Evolutionary conservation across 2,888 invertebrate genomes (phyloP).

Genomic region (Synanthedon tipuliformis): DNA sequence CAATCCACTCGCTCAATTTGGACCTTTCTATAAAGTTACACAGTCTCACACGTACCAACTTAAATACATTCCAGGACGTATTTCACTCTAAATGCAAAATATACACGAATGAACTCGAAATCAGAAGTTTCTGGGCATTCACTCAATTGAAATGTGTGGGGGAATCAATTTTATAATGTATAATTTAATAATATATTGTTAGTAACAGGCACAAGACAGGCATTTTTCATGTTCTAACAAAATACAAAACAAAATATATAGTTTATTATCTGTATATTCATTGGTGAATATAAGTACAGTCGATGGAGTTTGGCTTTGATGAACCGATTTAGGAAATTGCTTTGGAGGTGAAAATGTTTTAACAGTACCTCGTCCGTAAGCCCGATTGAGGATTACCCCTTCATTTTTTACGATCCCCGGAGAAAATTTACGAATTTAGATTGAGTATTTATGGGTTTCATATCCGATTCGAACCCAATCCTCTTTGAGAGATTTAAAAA

Average conservation of each 20-base stretch:
- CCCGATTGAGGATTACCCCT: conserved; percentile 45
- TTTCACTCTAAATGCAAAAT: not conserved
- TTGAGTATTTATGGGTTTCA: conserved; percentile 57
- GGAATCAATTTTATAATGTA: too few species aligned
- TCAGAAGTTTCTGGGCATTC: not conserved
- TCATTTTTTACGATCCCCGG: conserved; percentile 43
- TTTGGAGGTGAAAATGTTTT: conserved; percentile 35
- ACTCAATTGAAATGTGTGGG: too few species aligned
- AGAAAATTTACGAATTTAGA: conserved; percentile 56
- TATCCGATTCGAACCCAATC: conserved; percentile 36
- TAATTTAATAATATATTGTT: too few species aligned
- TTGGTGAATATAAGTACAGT: conserved; percentile 4
- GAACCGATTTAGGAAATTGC: conserved; percentile 25
- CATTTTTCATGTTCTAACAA: too few species aligned
- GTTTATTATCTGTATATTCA: too few species aligned
- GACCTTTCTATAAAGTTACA: conserved; percentile 31
- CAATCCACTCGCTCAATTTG: conserved; percentile 60
- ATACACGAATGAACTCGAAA: not conserved
- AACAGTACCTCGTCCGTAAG: conserved; percentile 34
- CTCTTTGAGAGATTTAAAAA: conserved; percentile 23
- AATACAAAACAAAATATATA: too few species aligned
- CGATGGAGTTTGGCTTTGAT: conserved; percentile 14
- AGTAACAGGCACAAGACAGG: too few species aligned
- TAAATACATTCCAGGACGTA: not conserved
- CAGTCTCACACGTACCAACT: not conserved